Evolutionary conservation across 2,113 vertebrate genomes (phyloP).

Genomic region (Malaclemys terrapin): DNA sequence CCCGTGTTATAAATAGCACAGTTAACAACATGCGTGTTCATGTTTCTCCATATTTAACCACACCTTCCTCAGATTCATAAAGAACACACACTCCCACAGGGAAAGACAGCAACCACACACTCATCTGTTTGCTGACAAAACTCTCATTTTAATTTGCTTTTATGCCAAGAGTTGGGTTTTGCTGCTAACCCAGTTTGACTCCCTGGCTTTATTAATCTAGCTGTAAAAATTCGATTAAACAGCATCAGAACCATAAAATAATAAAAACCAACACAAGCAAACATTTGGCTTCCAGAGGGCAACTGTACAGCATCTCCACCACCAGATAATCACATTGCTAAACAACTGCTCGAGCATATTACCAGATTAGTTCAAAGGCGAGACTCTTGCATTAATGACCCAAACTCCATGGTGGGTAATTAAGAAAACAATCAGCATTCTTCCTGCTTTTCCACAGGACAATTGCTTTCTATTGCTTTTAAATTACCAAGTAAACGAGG

Average conservation of each 20-base stretch:
- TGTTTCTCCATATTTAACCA: not conserved
- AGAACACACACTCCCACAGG: rapidly evolving
- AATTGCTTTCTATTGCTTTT: not conserved
- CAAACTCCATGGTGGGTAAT: not conserved
- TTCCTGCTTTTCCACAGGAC: not conserved
- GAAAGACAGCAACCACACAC: not conserved
- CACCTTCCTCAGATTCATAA: not conserved
- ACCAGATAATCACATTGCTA: rapidly evolving
- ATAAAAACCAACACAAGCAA: rapidly evolving
- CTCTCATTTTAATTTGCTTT: conserved; percentile 8
- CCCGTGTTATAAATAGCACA: not conserved
- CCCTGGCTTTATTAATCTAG: conserved; percentile 6
- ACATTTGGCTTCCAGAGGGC: not conserved
- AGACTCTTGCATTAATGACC: not conserved
- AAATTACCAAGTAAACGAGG: not conserved
- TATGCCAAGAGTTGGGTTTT: not conserved
- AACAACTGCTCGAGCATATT: rapidly evolving
- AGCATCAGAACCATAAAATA: not conserved
- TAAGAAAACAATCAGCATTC: not conserved
- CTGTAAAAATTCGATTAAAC: not conserved
- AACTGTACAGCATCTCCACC: not conserved
- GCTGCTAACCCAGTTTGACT: not conserved
- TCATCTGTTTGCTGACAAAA: conserved; percentile 27
- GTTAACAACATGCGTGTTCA: not conserved
- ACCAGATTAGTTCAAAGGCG: too few species aligned